These are phyloP conservation scores for Phyllopteryx taeniolatus DNA, from an alignment of 2,113 vertebrate genomes.

Conservation along the genomic window DNA sequence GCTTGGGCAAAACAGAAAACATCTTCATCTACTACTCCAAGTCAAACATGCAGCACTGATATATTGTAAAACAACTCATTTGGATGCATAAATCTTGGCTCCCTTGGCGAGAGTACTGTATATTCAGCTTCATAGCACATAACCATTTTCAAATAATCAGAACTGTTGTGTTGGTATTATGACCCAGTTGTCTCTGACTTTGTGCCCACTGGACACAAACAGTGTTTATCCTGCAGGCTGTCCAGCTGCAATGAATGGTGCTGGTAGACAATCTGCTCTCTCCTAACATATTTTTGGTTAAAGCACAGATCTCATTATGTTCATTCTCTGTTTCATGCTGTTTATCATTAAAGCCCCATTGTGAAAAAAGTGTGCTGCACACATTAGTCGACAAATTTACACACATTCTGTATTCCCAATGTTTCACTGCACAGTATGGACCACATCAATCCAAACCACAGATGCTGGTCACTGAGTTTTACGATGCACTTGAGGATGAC, in stretches of 20 bases:
- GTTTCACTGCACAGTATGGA: neutral
- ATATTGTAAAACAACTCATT: slow-evolving; percentile 21
- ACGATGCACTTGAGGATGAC: no score
- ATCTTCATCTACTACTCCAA: slow-evolving; percentile 22
- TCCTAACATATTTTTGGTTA: slow-evolving; percentile 31
- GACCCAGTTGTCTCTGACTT: slow-evolving; percentile 30
- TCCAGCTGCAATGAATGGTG: slow-evolving; percentile 26
- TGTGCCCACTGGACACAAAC: slow-evolving; percentile 21
- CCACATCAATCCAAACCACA: no score
- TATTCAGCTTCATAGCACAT: slow-evolving; percentile 24
- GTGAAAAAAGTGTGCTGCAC: slow-evolving; percentile 1
- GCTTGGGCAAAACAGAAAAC: neutral
- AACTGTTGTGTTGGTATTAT: slow-evolving; percentile 18
- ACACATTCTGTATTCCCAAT: neutral
- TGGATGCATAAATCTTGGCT: slow-evolving; percentile 10
- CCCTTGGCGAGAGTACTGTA: slow-evolving; percentile 19
- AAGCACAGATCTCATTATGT: slow-evolving; percentile 16
- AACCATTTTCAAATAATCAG: slow-evolving; percentile 9
- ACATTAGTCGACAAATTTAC: neutral
- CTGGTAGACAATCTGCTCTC: slow-evolving; percentile 5
- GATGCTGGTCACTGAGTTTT: no score
- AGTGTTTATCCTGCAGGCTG: slow-evolving; percentile 42
- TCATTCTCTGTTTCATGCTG: slow-evolving; percentile 14
- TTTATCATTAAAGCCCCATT: neutral
- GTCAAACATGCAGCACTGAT: slow-evolving; percentile 9